A percentile compares a stretch with the other conserved stretches of the same genome.
Evolutionary conservation across 2,888 invertebrate genomes (phyloP).

Genomic region (Arrhopalites spinosus): DNA sequence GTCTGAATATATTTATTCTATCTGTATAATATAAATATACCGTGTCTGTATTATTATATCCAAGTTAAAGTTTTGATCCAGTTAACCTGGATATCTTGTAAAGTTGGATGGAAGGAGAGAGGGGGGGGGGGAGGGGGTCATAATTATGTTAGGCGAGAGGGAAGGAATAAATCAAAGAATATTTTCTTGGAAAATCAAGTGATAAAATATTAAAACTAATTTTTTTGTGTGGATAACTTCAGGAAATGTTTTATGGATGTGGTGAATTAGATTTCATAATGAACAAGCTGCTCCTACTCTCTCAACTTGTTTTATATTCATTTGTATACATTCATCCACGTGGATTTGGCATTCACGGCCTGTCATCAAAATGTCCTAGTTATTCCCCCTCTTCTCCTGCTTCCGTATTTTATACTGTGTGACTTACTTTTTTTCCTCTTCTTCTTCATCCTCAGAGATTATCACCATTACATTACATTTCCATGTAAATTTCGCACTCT

Average conservation of each 20-base stretch:
- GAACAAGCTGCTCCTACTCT: neutral
- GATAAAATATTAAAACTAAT: neutral
- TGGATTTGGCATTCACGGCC: constrained; percentile 16
- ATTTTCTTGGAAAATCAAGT: neutral
- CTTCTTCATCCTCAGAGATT: neutral
- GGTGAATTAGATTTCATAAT: constrained; percentile 10
- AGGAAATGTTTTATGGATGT: constrained; percentile 6
- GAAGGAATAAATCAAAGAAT: neutral
- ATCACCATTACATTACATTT: neutral
- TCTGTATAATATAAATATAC: no score
- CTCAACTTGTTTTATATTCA: neutral
- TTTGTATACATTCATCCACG: neutral
- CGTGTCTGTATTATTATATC: no score
- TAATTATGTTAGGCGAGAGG: neutral
- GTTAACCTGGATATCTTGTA: no score
- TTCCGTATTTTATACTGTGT: neutral
- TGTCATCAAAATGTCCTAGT: constrained; percentile 31
- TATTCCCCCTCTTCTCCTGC: constrained; percentile 1
- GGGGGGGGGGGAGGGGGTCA: no score
- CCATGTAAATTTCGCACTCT: neutral
- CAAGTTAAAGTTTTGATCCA: no score
- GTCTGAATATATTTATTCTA: no score
- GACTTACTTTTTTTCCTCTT: neutral
- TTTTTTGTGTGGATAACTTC: no score
- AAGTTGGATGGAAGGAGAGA: no score